Evolutionary conservation across 2,797 vertebrate genomes (phyloP), one percentile per base, ranked within the genome.

Genomic region (Clamator glandarius): DNA sequence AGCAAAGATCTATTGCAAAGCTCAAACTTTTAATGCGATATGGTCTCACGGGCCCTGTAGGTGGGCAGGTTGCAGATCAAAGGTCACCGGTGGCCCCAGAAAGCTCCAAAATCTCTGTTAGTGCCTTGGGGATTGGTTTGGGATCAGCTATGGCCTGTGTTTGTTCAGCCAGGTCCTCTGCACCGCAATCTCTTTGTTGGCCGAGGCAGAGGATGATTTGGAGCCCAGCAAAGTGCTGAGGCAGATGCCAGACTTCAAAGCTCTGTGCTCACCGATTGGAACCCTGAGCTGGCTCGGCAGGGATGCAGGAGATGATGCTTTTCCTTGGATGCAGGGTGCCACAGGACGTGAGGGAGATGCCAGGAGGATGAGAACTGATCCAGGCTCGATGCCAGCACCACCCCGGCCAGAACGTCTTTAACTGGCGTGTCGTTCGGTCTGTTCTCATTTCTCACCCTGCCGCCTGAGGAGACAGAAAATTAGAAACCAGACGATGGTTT

Each of bases 261-360:
- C 15, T 0, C 15, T 0, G 0, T 0, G 4, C 2, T 4, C 3
- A 23, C n/a, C 2, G 5, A 46, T 58, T 57, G 55, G 61, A 84
- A 44, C 21, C 26, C 36, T 1, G 6, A 52, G n/a, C 58, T 68
- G 58, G 15, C 82, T 89, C 15, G 0, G 5, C 1, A 1, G 42
- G 31, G n/a, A 25, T 25, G 35, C 3, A 4, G 76, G 58, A 88
- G 35, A 35, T 42, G 68, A 33, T 42, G 68, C 14, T 66, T 46
- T 50, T 58, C 54, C 55, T 78, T 0, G 0, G 55, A 24, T 17
- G 35, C 36, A 73, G 33, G 21, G 15, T 41, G 39, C 14, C 1
- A 1, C 3, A 18, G 63, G 74, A 76, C 5, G 18, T 15, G 54
- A 74, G 74, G 70, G 81, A 69, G 57, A 35, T 74, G 36, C 28